A percentile compares a stretch with the other conserved stretches of the same genome.
phyloP scores from a whole-genome alignment of 2,888 invertebrate genomes.

The Apodemia duryi region DNA sequence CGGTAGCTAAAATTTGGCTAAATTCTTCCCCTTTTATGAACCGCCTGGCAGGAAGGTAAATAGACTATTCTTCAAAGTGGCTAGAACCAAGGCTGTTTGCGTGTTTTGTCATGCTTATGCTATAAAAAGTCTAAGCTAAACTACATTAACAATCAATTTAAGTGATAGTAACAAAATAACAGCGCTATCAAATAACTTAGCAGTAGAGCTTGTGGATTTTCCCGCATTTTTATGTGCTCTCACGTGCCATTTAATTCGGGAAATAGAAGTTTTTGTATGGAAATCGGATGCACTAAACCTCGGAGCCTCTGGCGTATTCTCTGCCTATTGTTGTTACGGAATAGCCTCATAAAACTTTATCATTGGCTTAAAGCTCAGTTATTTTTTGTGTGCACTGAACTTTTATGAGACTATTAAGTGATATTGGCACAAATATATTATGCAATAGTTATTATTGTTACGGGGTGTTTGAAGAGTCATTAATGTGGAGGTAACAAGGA shows the following conservation, averaged over 20 bases:
- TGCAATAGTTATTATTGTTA: neutral
- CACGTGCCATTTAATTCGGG: constrained; percentile 77
- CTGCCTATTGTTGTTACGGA: constrained; percentile 68
- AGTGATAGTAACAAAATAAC: constrained; percentile 13
- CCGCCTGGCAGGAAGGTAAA: too few species aligned
- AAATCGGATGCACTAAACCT: constrained; percentile 75
- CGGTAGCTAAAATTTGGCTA: too few species aligned
- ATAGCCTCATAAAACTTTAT: constrained; percentile 72
- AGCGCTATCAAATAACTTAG: constrained; percentile 40
- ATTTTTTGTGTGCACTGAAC: constrained; percentile 26
- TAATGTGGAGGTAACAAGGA: too few species aligned
- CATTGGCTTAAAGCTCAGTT: constrained; percentile 42
- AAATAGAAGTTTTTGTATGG: constrained; percentile 79
- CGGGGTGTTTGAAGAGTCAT: too few species aligned
- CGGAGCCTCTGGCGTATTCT: constrained; percentile 52
- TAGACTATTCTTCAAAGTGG: too few species aligned
- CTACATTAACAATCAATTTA: neutral
- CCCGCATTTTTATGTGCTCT: constrained; percentile 74
- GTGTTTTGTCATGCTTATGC: neutral
- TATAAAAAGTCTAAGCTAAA: constrained; percentile 7
- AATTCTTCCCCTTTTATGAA: too few species aligned
- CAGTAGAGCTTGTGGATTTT: constrained; percentile 55
- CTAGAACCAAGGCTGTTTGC: neutral
- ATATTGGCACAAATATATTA: constrained; percentile 46
- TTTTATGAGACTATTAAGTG: constrained; percentile 61